Base-by-base conservation (phyloP, 2,888 invertebrate species). In the Hirtodrosophila histrioides region DNA sequence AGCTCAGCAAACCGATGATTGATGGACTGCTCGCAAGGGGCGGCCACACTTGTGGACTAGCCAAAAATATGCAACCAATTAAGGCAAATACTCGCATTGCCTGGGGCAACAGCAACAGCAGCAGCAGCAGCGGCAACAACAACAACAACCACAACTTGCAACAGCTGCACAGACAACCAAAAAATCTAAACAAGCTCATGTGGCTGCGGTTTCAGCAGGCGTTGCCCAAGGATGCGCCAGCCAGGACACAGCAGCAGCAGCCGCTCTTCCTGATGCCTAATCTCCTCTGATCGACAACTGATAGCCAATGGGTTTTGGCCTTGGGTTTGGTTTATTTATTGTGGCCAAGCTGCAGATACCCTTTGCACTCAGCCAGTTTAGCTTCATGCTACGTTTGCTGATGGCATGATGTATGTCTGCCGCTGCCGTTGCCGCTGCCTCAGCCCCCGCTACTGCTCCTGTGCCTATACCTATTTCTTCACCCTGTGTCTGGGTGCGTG, bases 271-370 rank as follows among this genome's bases (percentile, higher is more conserved):
- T 31, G 60, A 33, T 67, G 56, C 53, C 73, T 79, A 84, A 84
- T 79, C 78, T 84, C 78, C 80, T 54, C 50, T 84, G 80, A 80
- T 80, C 86, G 82, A 68, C 69, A 61, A 68, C 65, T 69, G 87
- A 79, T 79, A 79, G 78, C 65, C 64, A 63, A 74, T 74, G 68
- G 61, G 68, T 73, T 73, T 31, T 31, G 7, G 27, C 27, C 12
- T 24, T 43, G 17, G 17, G 17, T 36, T 40, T 64, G 23, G 44
- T 39, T 78, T 73, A 73, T 78, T 73, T 78, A 77, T 77, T 72
- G 71, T 65, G 56, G 66, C n/a, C 71, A 76, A 44, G 73, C 78
- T 64, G 58, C 57, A 81, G 88, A 83, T 86, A 88, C 86, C 64
- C 73, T 67, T 67, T 75, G 61, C 61, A 48, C 62, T 63, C 45